These are phyloP conservation scores for Pyxicephalus adspersus DNA, from an alignment of 2,113 vertebrate genomes.

Conservation along the genomic window DNA sequence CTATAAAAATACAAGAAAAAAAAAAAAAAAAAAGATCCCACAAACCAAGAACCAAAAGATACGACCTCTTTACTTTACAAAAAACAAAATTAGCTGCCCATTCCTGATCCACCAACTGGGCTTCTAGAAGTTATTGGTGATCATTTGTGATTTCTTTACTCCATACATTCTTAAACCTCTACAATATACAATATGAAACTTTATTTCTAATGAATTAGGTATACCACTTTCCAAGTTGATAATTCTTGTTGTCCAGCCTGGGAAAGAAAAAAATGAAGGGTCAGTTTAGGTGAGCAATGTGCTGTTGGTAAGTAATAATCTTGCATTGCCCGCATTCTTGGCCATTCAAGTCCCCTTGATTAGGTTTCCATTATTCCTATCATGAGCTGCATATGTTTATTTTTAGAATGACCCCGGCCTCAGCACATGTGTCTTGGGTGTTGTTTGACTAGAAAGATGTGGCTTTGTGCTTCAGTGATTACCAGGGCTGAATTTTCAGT, in stretches of 20 bases:
- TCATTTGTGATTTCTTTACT: no score
- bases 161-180: no score
- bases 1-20: no score
- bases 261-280: slow-evolving; percentile 23
- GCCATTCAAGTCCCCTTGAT: slow-evolving; percentile 46
- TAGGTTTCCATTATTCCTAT: slow-evolving; percentile 50
- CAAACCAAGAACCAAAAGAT: no score
- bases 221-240: no score
- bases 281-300: slow-evolving; percentile 41
- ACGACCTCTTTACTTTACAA: no score
- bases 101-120: no score
- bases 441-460: slow-evolving; percentile 31
- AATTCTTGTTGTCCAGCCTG: background rate
- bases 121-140: no score
- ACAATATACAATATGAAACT: no score
- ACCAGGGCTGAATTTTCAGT: background rate
- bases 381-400: slow-evolving; percentile 35
- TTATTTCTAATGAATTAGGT: no score
- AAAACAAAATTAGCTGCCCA: no score
- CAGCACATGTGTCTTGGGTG: slow-evolving; percentile 7
- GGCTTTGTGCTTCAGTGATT: slow-evolving; percentile 18
- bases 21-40: no score
- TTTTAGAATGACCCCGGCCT: slow-evolving; percentile 44
- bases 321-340: slow-evolving; percentile 43
- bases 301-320: slow-evolving; percentile 27